Evolutionary conservation across 2,888 invertebrate species (phyloP).

Genomic region (Coelopa pilipes): DNA sequence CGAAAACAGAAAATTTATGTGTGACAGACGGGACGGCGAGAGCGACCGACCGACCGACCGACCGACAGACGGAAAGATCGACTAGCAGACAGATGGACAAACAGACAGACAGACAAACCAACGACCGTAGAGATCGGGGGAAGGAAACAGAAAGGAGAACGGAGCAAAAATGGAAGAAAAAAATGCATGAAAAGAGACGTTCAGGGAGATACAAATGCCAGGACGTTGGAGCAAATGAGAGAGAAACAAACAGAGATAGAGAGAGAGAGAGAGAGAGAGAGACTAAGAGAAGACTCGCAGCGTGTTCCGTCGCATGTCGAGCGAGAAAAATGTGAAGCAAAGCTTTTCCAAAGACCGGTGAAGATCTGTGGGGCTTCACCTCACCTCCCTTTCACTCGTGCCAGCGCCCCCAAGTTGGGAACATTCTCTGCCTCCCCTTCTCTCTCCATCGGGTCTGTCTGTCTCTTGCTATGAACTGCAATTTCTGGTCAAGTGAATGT

Average conservation of each 20-base stretch:
- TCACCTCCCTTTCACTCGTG: no score
- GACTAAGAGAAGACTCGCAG: neutral
- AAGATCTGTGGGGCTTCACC: no score
- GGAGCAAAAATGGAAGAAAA: no score
- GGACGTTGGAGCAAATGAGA: neutral
- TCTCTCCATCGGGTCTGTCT: neutral
- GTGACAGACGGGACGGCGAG: no score
- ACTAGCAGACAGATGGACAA: no score
- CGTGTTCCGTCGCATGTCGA: neutral
- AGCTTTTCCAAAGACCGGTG: neutral
- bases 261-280: neutral
- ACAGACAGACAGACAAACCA: no score
- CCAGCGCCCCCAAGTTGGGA: neutral
- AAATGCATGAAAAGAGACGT: neutral
- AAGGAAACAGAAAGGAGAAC: no score
- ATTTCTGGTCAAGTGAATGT: constrained; percentile 49
- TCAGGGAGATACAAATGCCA: neutral
- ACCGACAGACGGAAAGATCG: no score
- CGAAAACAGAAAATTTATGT: no score
- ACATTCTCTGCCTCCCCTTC: no score
- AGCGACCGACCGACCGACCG: no score
- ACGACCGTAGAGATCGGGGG: no score
- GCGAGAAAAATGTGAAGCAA: constrained; percentile 13
- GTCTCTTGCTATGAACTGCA: neutral
- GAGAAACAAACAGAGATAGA: neutral